Base-by-base conservation (phyloP, 2,113 vertebrate species). In the Podarcis cretensis region DNA sequence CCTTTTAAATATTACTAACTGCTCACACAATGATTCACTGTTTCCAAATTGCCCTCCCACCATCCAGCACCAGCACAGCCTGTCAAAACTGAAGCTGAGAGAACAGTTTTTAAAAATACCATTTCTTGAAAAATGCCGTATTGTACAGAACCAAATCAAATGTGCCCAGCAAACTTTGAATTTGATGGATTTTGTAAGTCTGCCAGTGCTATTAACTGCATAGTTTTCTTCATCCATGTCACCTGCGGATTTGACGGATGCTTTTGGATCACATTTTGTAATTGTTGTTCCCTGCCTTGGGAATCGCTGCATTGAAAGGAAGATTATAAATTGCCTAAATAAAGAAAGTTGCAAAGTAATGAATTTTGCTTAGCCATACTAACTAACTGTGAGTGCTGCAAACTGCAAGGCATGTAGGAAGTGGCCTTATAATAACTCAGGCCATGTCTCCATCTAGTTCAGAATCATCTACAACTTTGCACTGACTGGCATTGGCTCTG, bases 11-110 rank as follows among this genome's bases (percentile, higher is more conserved):
- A 77, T 88, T 63, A 40, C 40, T 87, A 43, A 37, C 89, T 86
- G 80, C 80, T 81, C 43, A 83, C 69, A 54, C 54, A 43, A 40
- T 57, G 65, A 83, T 80, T 87, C 74, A 84, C 23, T 85, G 48
- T 76, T 85, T 75, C 71, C 76, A 90, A 86, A 89, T 76, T 87
- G 35, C 76, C 76, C 84, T 88, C 88, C 48, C 69, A 54, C 37
- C 83, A 37, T 83, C 83, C 90, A 81, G 74, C 21, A 37, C 25
- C 90, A 86, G 77, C 75, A 3, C 32, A 35, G 66, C 68, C 86
- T 89, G 83, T 91, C 63, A 65, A 80, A 85, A 3, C 27, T 40
- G 63, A 85, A 84, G 73, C 35, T 40, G 21, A 59, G 32, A 30
- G 32, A 1, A 2, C 35, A 5, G 57, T 40, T 81, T 75, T 88